Evolutionary conservation across 2,113 vertebrate genomes (phyloP), one percentile per base, ranked within the genome.

Genomic region (Alaudala cheleensis): DNA sequence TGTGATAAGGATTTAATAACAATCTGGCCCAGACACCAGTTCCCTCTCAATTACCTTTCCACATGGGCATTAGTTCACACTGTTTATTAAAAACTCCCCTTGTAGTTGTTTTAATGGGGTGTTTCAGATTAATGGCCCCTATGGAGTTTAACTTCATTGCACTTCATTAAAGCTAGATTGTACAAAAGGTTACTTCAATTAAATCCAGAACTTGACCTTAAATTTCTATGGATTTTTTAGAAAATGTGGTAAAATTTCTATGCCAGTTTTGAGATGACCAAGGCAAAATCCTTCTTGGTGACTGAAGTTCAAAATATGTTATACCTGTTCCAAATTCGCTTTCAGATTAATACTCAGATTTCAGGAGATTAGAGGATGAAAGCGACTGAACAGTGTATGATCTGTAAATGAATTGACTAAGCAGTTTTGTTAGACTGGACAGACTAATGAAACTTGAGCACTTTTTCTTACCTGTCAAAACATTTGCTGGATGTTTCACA

Each of bases 31-130:
- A 98, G 98, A 97, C 94, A 97, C 96, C 93, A 95, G 95, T 90
- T 98, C 96, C 95, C 93, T 98, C 98, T 98, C 98, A 98, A 98
- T 98, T 98, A 98, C 98, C 97, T 98, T 98, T 98, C 98, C 98
- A 98, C 98, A 98, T 98, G 98, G 98, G 97, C 97, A 97, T 98
- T 97, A 96, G 97, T 98, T 98, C 98, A 98, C 98, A 98, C 98
- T 98, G 98, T 98, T 98, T 98, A 98, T 98, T 98, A 98, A 98
- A 98, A 98, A 97, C 98, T 98, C 97, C 94, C 97, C 97, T 98
- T 98, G 97, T 98, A 98, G 97, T 98, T 98, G 96, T 96, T 98
- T 98, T 98, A 98, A 98, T 98, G 97, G 98, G 98, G 97, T 98
- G 98, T 98, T 98, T 98, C 97, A 98, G 98, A 98, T 98, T 98